Evolutionary conservation across 2,888 invertebrate species (phyloP), one percentile per base, ranked within the genome.

Genomic region (Blastobasis adustella): DNA sequence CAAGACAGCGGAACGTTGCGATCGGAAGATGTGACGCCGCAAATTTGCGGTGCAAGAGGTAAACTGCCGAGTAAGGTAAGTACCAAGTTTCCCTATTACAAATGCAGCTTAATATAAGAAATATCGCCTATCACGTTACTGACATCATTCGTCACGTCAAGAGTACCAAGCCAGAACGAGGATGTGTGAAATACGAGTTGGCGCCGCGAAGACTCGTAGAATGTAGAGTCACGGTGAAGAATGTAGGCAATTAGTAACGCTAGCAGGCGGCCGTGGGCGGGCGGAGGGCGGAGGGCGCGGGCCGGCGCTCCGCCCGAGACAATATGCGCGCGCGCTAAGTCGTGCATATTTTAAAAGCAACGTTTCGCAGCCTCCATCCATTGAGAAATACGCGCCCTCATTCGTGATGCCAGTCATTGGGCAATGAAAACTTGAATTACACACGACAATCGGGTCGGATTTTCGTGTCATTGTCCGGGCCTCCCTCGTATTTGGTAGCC

Each of bases 371-470:
- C 75, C 78, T 83, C 79, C 76, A 80, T 87, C 79, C 76, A 80
- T 87, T 86, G 84, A 80, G 86, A 83, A 85, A 88, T 74, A 73
- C 72, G 71, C 79, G 87, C 78, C 82, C 84, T 76, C 84, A 83
- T 84, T 86, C 81, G 82, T 82, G 84, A 78, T 82, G 81, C 76
- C 79, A 79, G 79, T 63, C 63, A 74, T 86, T 85, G 78, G 67
- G 85, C 77, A 86, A 85, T 77, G 73, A 77, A 80, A 82, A 84
- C 81, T 76, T 76, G 80, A 81, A 84, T 85, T 85, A 79, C 81
- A 77, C 78, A 76, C 70, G 63, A 78, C 71, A 80, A 83, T 77
- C 71, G 71, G 76, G 81, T 79, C 71, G 67, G 66, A 76, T 78
- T 77, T 75, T 80, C 71, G 66, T 73, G 67, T 68, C 66, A 71